Evolutionary conservation across 2,113 vertebrate species (phyloP).

Genomic region (Hydrochoerus hydrochaeris): DNA sequence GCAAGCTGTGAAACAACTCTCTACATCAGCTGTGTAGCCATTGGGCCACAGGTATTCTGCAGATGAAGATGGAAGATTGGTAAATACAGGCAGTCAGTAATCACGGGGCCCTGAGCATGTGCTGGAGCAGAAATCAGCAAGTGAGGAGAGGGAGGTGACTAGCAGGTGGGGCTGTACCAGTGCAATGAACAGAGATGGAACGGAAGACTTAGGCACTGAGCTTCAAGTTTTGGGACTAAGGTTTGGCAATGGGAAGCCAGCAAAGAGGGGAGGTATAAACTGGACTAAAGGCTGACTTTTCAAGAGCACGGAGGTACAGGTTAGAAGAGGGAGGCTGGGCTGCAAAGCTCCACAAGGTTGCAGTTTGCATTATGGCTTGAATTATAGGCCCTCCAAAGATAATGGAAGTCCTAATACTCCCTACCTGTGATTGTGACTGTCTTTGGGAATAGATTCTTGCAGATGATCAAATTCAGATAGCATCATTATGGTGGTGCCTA

Average conservation of each 20-base stretch:
- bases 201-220: background rate
- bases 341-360: background rate
- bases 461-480: background rate
- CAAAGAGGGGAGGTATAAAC: background rate
- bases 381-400: background rate
- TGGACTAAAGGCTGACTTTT: too few species aligned
- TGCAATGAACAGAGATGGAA: background rate
- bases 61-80: background rate
- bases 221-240: background rate
- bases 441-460: background rate
- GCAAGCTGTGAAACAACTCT: background rate
- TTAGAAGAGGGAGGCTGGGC: background rate
- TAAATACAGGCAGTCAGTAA: background rate
- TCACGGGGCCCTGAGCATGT: background rate
- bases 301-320: background rate
- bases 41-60: fast-evolving
- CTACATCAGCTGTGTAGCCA: fast-evolving
- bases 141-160: background rate
- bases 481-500: background rate
- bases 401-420: background rate
- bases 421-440: background rate
- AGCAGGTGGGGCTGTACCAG: fast-evolving
- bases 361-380: background rate
- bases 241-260: background rate
- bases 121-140: background rate